Evolutionary conservation across 1,140 invertebrate species (phyloP).

Genomic region (Drosophila chauvacae): DNA sequence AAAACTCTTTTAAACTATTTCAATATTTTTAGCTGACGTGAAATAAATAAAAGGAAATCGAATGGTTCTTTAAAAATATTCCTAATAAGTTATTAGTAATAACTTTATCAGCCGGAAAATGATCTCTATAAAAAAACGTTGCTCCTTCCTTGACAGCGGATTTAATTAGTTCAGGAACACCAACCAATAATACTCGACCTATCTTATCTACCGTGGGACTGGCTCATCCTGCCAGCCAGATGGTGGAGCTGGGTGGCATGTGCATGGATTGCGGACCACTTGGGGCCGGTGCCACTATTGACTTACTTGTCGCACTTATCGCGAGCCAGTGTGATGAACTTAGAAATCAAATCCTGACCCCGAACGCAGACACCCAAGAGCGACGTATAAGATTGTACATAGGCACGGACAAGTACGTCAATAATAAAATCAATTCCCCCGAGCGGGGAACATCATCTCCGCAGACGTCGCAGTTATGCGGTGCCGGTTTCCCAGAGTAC

Average conservation of each 20-base stretch:
- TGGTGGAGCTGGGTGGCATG: background rate
- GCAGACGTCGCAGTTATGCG: slow-evolving; percentile 12
- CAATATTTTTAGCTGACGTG: background rate
- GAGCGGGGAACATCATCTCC: slow-evolving; percentile 3
- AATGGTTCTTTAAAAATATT: background rate
- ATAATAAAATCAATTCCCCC: slow-evolving; percentile 33
- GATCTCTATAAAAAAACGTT: background rate
- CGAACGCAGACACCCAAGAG: slow-evolving; percentile 2
- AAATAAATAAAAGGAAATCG: background rate
- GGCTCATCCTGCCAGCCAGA: slow-evolving; percentile 16
- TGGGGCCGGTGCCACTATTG: slow-evolving; percentile 6
- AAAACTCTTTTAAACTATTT: background rate
- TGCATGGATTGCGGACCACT: background rate
- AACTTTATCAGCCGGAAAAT: background rate
- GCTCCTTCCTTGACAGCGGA: slow-evolving; percentile 1
- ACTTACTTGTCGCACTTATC: slow-evolving; percentile 30
- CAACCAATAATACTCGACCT: slow-evolving; percentile 6
- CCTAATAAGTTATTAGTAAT: no score
- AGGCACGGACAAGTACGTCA: slow-evolving; percentile 16
- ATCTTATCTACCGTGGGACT: slow-evolving; percentile 21
- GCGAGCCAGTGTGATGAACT: slow-evolving; percentile 22
- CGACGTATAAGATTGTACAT: slow-evolving; percentile 13
- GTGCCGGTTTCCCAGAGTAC: slow-evolving; percentile 43
- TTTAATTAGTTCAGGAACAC: background rate
- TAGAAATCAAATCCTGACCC: slow-evolving; percentile 19